Evolutionary conservation across 1,140 invertebrate genomes (phyloP).

Genomic region (Conopomorpha cramerella): DNA sequence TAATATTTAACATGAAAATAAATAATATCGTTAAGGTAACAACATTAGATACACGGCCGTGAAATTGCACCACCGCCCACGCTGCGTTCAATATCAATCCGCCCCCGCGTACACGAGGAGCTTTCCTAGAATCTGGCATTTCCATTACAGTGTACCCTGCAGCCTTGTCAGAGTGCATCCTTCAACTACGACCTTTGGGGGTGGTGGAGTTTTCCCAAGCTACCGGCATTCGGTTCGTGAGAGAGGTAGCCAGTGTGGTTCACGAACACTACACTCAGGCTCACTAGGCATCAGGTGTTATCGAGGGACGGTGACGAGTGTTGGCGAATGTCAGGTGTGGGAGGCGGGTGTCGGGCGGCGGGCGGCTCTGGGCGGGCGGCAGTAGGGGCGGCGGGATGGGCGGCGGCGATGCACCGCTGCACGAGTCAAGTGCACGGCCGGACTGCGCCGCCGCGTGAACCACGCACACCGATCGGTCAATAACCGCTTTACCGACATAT

Average conservation of each 20-base stretch:
- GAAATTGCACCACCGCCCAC: too few species aligned
- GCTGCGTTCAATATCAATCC: too few species aligned
- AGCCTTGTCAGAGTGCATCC: too few species aligned
- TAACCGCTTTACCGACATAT: constrained; percentile 11
- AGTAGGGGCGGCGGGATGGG: constrained; percentile 6
- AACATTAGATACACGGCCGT: too few species aligned
- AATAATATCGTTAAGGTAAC: too few species aligned
- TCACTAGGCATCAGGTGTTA: too few species aligned
- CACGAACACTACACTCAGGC: too few species aligned
- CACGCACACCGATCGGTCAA: too few species aligned
- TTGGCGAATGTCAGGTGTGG: not conserved
- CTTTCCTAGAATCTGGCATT: not conserved
- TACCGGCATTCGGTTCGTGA: not conserved
- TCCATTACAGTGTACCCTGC: not conserved
- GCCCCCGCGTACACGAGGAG: too few species aligned
- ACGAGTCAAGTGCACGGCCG: constrained; percentile 46
- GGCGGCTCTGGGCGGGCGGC: constrained; percentile 12
- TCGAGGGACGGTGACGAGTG: not conserved
- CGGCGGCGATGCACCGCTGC: constrained; percentile 11
- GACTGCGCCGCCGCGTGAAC: constrained; percentile 25
- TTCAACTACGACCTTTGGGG: too few species aligned
- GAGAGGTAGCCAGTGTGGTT: not conserved
- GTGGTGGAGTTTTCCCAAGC: not conserved
- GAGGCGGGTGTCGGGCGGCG: constrained; percentile 8
- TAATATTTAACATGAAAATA: too few species aligned